Percentiles rank a stretch among this genome's conserved stretches.
Conservation (phyloP, 2,888 invertebrate species). For the Boloria selene region DNA sequence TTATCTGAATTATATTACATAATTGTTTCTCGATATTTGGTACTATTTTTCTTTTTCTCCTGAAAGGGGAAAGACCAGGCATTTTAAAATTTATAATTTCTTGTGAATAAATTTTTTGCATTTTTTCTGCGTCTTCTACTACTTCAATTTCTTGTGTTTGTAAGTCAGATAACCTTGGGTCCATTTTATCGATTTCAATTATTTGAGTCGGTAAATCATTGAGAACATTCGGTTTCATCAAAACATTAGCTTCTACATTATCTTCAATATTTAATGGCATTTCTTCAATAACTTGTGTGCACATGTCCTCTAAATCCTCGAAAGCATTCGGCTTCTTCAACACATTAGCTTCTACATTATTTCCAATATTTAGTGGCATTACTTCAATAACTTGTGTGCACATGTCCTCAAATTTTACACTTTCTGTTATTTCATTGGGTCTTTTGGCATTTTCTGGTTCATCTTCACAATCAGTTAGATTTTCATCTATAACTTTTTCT, state of each 20-base stretch:
- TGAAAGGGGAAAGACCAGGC: constrained; percentile 57
- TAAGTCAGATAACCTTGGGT: constrained; percentile 44
- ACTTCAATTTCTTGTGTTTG: constrained; percentile 46
- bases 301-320: constrained; percentile 39
- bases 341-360: constrained; percentile 17
- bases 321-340: constrained; percentile 35
- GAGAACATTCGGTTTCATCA: constrained; percentile 33
- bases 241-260: constrained; percentile 23
- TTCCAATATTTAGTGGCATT: constrained; percentile 6
- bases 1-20: constrained; percentile 34
- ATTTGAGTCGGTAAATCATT: constrained; percentile 44
- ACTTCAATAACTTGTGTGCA: constrained; percentile 46
- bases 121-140: constrained; percentile 15
- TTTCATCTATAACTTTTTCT: constrained; percentile 42
- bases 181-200: constrained; percentile 38
- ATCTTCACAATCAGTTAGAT: constrained; percentile 58
- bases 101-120: constrained; percentile 52
- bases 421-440: neutral
- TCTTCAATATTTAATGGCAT: constrained; percentile 7
- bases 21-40: constrained; percentile 21
- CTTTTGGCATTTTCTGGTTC: neutral
- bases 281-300: constrained; percentile 47
- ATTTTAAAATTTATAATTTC: constrained; percentile 57
- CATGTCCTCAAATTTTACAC: constrained; percentile 42
- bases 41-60: constrained; percentile 52